Percentiles rank a stretch among this genome's conserved stretches.
phyloP scores from a whole-genome alignment of 2,113 vertebrate species.

The Amphiprion percula region DNA sequence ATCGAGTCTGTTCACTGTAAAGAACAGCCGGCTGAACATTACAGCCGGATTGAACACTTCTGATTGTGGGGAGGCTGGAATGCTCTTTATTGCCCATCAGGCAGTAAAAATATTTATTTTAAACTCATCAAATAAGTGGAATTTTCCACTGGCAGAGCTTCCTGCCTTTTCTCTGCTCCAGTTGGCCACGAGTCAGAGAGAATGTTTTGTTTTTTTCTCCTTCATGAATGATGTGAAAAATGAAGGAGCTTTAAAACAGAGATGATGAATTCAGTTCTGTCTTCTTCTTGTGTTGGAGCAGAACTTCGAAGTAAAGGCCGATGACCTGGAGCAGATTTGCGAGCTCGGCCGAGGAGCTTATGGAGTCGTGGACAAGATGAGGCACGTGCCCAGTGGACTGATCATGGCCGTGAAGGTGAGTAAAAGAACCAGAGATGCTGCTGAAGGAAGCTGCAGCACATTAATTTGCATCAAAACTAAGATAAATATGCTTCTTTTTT shows the following conservation, averaged over 20 bases:
- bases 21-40: constrained; percentile 62
- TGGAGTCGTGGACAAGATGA: constrained; percentile 98
- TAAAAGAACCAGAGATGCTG: no score
- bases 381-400: constrained; percentile 92
- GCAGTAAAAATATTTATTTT: constrained; percentile 80
- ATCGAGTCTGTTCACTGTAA: constrained; percentile 46
- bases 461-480: no score
- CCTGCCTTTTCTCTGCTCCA: constrained; percentile 10
- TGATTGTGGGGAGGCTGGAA: constrained; percentile 80
- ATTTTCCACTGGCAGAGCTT: constrained; percentile 77
- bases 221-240: constrained; percentile 1
- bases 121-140: constrained; percentile 79
- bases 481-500: no score
- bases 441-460: no score
- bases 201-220: not conserved
- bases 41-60: constrained; percentile 58
- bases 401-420: constrained; percentile 98
- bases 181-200: not conserved
- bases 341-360: constrained; percentile 96
- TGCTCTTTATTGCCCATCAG: constrained; percentile 70
- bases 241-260: not conserved
- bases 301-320: constrained; percentile 98
- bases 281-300: constrained; percentile 49
- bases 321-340: constrained; percentile 93
- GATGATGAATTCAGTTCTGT: not conserved